Base-by-base conservation (phyloP, 2,888 invertebrate genomes). In the Troides helena region DNA sequence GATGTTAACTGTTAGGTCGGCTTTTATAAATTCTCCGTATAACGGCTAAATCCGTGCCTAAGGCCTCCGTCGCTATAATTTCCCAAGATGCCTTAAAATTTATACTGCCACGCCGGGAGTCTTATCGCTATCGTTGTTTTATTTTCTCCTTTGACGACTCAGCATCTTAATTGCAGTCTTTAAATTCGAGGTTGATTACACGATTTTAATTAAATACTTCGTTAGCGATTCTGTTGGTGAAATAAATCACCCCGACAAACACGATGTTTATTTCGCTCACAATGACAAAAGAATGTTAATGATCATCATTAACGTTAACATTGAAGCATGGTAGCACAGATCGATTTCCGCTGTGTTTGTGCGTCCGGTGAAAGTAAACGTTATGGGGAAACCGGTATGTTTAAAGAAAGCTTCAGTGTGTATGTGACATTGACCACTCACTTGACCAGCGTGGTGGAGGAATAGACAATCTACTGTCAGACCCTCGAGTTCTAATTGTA, bases 141-240 rank as follows among this genome's bases (percentile, higher is more conserved):
- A 84, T 81, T 82, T 80, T 79, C 77, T 74, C 65, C 72, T 76
- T 82, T 84, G 77, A 85, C 81, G 65, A 62, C 65, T 78, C 78
- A 79, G 81, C 79, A 76, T 79, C 76, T 85, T 86, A 83, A 86
- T 85, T 83, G 77, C 80, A 80, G 77, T 78, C 79, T 79, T 83
- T 80, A 81, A 81, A 81, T 80, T 80, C 79, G 74, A 73, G 76
- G 79, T 81, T 82, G 82, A 86, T 84, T 78, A 80, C 78, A 77
- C 72, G 72, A 73, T 80, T 76, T 85, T 85, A 85, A 85, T 86
- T 84, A 83, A 80, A 80, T 77, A 80, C 76, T 81, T 82, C 80
- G 79, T 82, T 81, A 77, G 74, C 77, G 78, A 80, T 83, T 79
- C 78, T 66, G 67, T 12, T 30, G 46, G 61, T 12, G 50, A 46